Conservation (phyloP, 2,888 invertebrate genomes). For the Sinohyriopsis cumingii region DNA sequence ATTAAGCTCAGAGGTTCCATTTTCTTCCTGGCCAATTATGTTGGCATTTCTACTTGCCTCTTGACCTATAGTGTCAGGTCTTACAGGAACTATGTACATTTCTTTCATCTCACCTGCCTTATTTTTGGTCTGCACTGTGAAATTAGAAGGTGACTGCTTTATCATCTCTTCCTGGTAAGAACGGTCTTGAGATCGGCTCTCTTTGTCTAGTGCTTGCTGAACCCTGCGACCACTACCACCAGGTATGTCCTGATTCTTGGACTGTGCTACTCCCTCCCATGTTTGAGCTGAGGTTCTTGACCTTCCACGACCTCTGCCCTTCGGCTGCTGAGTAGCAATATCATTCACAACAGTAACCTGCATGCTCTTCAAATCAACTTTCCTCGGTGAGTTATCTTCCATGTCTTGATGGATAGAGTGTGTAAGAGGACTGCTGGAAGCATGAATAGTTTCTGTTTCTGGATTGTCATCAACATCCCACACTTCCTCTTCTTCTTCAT, state of each 20-base stretch:
- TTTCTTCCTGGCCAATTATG: conserved; percentile 34
- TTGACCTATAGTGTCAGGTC: conserved; percentile 38
- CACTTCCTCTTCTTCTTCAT: conserved; percentile 22
- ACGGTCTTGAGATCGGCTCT: conserved; percentile 8
- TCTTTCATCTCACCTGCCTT: conserved; percentile 17
- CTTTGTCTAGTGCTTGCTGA: conserved; percentile 14
- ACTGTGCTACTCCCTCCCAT: conserved; percentile 10
- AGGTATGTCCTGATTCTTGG: neutral
- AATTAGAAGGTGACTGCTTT: neutral
- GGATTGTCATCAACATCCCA: conserved; percentile 12
- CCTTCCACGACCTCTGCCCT: neutral
- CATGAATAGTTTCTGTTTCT: conserved; percentile 5
- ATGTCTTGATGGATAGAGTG: conserved; percentile 6
- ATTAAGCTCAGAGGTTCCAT: conserved; percentile 3
- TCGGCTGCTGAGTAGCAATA: neutral
- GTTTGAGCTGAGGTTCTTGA: conserved; percentile 14
- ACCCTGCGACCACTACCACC: conserved; percentile 11
- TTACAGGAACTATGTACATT: conserved; percentile 31
- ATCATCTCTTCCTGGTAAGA: conserved; percentile 8
- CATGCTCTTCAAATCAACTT: conserved; percentile 46
- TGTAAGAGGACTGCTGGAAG: conserved; percentile 25
- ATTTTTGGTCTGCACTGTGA: conserved; percentile 4
- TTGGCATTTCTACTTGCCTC: conserved; percentile 33
- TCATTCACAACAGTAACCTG: conserved; percentile 55
- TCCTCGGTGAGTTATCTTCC: conserved; percentile 22